Percentiles rank a stretch among this genome's conserved stretches.
Conservation (phyloP, 37 sponge, comb jelly and placozoan species). For the Haliclona indistincta region DNA sequence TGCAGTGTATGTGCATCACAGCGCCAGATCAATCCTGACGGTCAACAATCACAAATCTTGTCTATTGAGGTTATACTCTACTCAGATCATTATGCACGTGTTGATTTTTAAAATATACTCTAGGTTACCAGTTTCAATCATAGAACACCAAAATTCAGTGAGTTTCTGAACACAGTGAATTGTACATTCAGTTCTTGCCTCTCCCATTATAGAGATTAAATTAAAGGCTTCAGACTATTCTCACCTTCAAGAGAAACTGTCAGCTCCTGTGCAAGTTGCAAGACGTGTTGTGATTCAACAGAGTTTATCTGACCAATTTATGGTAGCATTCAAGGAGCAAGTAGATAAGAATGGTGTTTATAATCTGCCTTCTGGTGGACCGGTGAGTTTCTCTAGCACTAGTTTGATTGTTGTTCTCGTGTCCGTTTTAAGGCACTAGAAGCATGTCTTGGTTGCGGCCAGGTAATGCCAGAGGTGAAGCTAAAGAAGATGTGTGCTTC, state of each 20-base stretch:
- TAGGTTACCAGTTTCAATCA: neutral
- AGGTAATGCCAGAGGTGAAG: constrained; percentile 73
- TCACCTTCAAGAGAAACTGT: constrained; percentile 65
- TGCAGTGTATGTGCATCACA: no score
- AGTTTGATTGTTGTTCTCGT: no score
- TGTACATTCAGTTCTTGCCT: neutral
- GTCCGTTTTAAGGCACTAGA: constrained; percentile 52
- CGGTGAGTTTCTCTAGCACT: constrained; percentile 32
- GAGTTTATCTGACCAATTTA: constrained; percentile 86
- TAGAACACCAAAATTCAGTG: no score
- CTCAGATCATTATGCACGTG: no score
- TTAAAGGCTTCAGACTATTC: constrained; percentile 80
- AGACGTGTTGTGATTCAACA: constrained; percentile 85
- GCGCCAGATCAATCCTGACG: no score
- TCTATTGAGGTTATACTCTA: no score
- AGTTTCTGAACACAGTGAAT: no score
- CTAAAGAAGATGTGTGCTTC: constrained; percentile 80
- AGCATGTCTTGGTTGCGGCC: constrained; percentile 91
- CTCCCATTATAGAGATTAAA: constrained; percentile 39
- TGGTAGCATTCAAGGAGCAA: constrained; percentile 80
- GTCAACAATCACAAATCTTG: no score
- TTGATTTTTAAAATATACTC: neutral
- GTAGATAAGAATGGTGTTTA: constrained; percentile 73
- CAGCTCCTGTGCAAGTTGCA: constrained; percentile 68
- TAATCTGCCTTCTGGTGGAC: constrained; percentile 36